These are phyloP conservation scores for Xiphydria camelus DNA, from an alignment of 2,888 invertebrate genomes.

Conservation along the genomic window DNA sequence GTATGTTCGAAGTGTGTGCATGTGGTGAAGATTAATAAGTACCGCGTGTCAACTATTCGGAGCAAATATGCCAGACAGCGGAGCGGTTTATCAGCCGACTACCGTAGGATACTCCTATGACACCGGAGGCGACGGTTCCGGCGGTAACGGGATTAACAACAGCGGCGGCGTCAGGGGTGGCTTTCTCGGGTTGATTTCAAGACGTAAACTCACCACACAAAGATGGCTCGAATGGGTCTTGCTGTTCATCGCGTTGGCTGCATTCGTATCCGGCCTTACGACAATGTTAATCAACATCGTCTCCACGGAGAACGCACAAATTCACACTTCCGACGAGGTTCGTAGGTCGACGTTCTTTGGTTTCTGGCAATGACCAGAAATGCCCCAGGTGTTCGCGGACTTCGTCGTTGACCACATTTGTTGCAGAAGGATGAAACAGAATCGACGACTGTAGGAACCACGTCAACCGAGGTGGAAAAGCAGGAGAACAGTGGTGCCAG, in stretches of 20 bases:
- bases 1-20: too few relatives aligned
- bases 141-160: too few relatives aligned
- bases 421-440: slow-evolving; percentile 13
- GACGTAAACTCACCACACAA: slow-evolving; percentile 51
- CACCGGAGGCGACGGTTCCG: slow-evolving; percentile 41
- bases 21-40: too few relatives aligned
- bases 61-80: slow-evolving; percentile 50
- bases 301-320: slow-evolving; percentile 26
- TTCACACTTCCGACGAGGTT: too few relatives aligned
- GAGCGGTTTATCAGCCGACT: slow-evolving; percentile 55
- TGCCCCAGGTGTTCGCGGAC: too few relatives aligned
- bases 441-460: slow-evolving; percentile 14
- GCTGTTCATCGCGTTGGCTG: slow-evolving; percentile 45
- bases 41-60: too few relatives aligned
- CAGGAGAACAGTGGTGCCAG: slow-evolving; percentile 31
- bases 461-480: slow-evolving; percentile 17
- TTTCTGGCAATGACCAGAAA: too few relatives aligned
- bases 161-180: slow-evolving; percentile 41
- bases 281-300: slow-evolving; percentile 47
- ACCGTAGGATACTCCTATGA: slow-evolving; percentile 55
- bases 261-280: slow-evolving; percentile 48
- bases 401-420: too few relatives aligned
- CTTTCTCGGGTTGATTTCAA: slow-evolving; percentile 49
- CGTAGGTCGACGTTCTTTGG: too few relatives aligned
- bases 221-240: slow-evolving; percentile 54